These are phyloP conservation scores for Lithophane semibrunnea DNA, from an alignment of 2,888 invertebrate species.

Conservation along the genomic window DNA sequence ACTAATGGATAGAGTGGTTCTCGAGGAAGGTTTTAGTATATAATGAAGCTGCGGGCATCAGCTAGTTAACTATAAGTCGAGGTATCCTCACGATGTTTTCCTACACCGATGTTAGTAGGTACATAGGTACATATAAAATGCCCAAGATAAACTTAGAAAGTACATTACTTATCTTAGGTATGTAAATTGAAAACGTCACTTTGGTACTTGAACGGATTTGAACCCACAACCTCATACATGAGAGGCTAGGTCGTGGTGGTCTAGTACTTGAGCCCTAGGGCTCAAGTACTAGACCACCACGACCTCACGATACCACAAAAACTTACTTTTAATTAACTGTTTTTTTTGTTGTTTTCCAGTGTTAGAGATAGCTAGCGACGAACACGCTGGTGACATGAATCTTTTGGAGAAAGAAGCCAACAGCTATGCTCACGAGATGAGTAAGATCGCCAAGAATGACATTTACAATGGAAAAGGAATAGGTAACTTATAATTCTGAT, in stretches of 20 bases:
- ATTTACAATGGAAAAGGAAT: slow-evolving; percentile 74
- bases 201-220: background rate
- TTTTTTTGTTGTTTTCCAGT: slow-evolving; percentile 79
- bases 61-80: background rate
- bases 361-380: slow-evolving; percentile 91
- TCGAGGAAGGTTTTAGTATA: too few relatives aligned
- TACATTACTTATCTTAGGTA: too few relatives aligned
- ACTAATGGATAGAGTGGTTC: too few relatives aligned
- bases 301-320: background rate
- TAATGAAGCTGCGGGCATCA: too few relatives aligned
- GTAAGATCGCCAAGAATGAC: slow-evolving; percentile 80
- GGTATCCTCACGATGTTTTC: background rate
- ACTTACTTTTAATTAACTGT: background rate
- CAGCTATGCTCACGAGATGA: slow-evolving; percentile 84
- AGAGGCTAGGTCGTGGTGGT: too few relatives aligned
- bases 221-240: background rate
- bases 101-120: background rate
- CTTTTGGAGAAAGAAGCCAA: slow-evolving; percentile 82
- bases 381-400: slow-evolving; percentile 85
- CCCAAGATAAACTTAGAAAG: background rate
- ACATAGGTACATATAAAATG: too few relatives aligned
- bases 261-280: too few relatives aligned
- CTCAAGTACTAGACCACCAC: background rate
- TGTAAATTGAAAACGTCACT: background rate
- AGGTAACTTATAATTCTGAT: slow-evolving; percentile 71